Percentiles rank a stretch among this genome's conserved stretches.
These are phyloP conservation scores for Pedicia rivosa DNA, from an alignment of 2,888 invertebrate genomes.

Conservation along the genomic window DNA sequence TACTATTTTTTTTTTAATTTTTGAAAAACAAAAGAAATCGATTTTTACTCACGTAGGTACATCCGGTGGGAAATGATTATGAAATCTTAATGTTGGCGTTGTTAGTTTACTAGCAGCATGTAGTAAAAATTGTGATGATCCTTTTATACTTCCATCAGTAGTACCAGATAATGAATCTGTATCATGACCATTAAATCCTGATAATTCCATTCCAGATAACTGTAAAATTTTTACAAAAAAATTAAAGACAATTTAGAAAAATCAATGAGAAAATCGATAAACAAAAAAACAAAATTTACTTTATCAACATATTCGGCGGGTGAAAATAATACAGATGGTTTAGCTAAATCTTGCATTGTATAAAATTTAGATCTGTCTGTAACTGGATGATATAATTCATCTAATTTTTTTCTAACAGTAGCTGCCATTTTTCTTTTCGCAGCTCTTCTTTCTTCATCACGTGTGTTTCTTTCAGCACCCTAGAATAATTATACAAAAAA, in stretches of 20 bases:
- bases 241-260: not conserved
- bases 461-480: constrained; percentile 97
- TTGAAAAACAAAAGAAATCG: constrained; percentile 12
- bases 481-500: no score
- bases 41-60: constrained; percentile 52
- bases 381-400: constrained; percentile 91
- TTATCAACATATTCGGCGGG: constrained; percentile 91
- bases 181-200: constrained; percentile 80
- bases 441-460: constrained; percentile 94
- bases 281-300: constrained; percentile 32
- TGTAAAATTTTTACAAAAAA: no score
- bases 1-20: no score
- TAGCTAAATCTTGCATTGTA: constrained; percentile 86
- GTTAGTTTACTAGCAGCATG: constrained; percentile 57
- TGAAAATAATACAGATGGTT: constrained; percentile 89
- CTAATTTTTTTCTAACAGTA: constrained; percentile 85
- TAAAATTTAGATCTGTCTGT: constrained; percentile 97
- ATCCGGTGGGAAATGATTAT: constrained; percentile 85
- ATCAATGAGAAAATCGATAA: no score
- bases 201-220: constrained; percentile 54
- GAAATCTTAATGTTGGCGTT: constrained; percentile 78
- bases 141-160: constrained; percentile 45
- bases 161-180: constrained; percentile 48
- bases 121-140: constrained; percentile 58
- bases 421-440: constrained; percentile 92